Evolutionary conservation across 1,140 invertebrate genomes (phyloP), one percentile per base, ranked within the genome.

Genomic region (Philaenus spumarius): DNA sequence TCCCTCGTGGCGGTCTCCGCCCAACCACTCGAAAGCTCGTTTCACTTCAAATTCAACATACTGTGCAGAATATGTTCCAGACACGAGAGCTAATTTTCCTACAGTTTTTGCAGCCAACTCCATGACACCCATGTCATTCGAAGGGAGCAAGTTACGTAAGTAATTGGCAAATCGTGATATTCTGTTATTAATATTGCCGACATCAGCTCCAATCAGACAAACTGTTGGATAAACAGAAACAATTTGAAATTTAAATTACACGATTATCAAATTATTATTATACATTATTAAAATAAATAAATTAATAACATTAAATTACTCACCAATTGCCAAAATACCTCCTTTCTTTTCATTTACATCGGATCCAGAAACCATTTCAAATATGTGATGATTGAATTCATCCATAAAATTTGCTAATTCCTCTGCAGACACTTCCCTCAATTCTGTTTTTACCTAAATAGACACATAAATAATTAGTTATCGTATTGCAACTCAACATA

Each of bases 11-110:
- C 93, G 78, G 64, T 97, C 93, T 30, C 85, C 89, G 50, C 83
- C 82, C 0, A 97, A 75, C 91, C 91, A 96, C 71, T 97, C 95
- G 69, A 97, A 92, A 6, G 94, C 91, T 65, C 89, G 79, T 72
- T 94, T 95, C 0, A 97, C 92, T 75, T 97, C 93, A 78, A 95
- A 96, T 67, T 97, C 93, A 1, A 97, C 93, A 74, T 96, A 97
- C 67, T 95, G 91, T 0, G 92, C 90, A 46, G 93, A 89, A 71
- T 93, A 93, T 0, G 92, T 93, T 14, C 93, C 95, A 17, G 92
- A 95, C 6, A 93, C 89, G 12, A 93, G 77, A 2, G 93, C 93
- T 45, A 98, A 74, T 62, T 90, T 89, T 0, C 94, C 95, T 61
- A 97, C 86, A 7, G 95, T 95, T 69, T 91, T 93, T 14, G 94